Evolutionary conservation across 2,797 vertebrate species (phyloP), one percentile per base, ranked within the genome.

Genomic region (Cryptoblepharus egeriae): DNA sequence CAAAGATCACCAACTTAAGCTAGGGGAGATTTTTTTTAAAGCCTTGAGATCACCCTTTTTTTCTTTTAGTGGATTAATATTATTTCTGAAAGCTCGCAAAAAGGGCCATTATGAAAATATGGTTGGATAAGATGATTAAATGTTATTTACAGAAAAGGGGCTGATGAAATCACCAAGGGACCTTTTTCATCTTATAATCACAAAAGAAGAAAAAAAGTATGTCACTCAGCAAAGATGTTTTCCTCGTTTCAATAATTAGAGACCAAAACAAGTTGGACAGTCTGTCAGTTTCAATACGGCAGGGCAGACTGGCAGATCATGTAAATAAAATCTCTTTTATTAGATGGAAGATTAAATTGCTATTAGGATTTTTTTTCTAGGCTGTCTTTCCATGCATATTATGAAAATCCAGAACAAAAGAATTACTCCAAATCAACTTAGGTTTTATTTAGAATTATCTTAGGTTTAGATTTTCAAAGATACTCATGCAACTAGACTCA

Each of bases 291-390:
- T 93, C 82, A 75, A 94, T 92, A 94, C 73, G 71, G 88, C 84
- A 63, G 67, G 90, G 88, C 90, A 91, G 95, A 95, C 95, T 92
- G 75, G 93, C 88, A 93, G 96, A 92, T 88, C 94, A 96, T 97
- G 97, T 97, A 97, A 97, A 96, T 98, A 98, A 96, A 94, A 95
- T 94, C 95, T 94, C 91, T 96, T 95, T 96, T 96, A 98, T 97
- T 97, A 97, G 95, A 95, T 94, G 84, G 96, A 90, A 97, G 97
- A 97, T 97, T 97, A 97, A 97, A 97, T 94, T 93, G 93, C 95
- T 95, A 96, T 97, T 92, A 96, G 96, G 96, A 96, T 96, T 95
- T 95, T 63, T n/a, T 9, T 16, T 16, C 61, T 5, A 32, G 72
- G 70, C 75, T 93, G 69, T 4, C 16, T 84, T 65, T 57, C 63